Evolutionary conservation across 2,797 vertebrate genomes (phyloP), one percentile per base, ranked within the genome.

Genomic region (Rhyacichthys aspro): DNA sequence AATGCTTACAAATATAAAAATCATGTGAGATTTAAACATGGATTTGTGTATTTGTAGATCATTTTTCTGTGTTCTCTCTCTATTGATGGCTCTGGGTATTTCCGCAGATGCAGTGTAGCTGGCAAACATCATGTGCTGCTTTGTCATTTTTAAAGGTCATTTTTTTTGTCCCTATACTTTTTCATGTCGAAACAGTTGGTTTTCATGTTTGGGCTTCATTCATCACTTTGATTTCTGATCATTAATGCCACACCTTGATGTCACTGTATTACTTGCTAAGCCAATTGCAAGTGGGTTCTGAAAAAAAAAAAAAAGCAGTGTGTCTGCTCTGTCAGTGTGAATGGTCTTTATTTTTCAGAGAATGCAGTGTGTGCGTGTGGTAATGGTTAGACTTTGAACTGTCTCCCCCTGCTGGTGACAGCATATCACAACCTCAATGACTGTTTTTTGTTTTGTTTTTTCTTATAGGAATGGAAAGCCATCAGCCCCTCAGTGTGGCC

Each of bases 121-220:
- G 96, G 95, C 95, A 96, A 95, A 94, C 93, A 94, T 94, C 87
- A 79, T 89, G 89, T 81, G 74, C 74, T 88, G 86, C 61, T 88
- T 76, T 84, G 47, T 85, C 91, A 94, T 94, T 83, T 83, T 85
- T 70, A 48, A 84, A 85, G 33, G 43, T 37, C 63, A 42, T 46
- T 58, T 52, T 59, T 46, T 58, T 52, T 59, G 19, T 69, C 17
- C 62, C 19, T 38, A 38, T 38, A 37, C 63, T 56, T 56, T 38
- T 57, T 4, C 10, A 6, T 56, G 18, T 81, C 53, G 19, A 36
- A 63, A 61, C 48, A 39, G 9, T 16, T 54, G 23, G 38, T 5
- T 67, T 57, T 65, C 38, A 12, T 54, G 34, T 59, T n/a, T 74
- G 68, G 33, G 66, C 72, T 50, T 79, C 72, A 63, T 76, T 38